Evolutionary conservation across 2,888 invertebrate genomes (phyloP), one percentile per base, ranked within the genome.

Genomic region (Mamestra brassicae): DNA sequence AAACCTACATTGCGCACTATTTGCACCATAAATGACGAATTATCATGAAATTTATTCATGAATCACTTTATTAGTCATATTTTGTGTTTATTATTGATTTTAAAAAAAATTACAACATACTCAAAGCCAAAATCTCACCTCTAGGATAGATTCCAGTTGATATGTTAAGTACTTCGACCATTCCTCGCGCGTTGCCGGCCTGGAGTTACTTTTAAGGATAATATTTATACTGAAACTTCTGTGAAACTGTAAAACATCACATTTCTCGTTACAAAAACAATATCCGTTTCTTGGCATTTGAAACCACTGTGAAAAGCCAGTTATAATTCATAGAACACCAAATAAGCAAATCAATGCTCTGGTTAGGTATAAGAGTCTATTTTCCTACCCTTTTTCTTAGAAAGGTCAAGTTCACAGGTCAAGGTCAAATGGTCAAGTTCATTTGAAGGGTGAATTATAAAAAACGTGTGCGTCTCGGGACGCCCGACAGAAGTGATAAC

Each of bases 81-180:
- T 34, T 34, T 50, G 65, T 52, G 26, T 55, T 65, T 45, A 55
- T 54, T 71, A 79, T 54, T 4, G 58, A 54, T 55, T 45, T 57
- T 34, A 0, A 1, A 1, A 38, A 38, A 38, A 4, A 38, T 38
- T 38, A 42, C 6, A 6, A 34, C 26, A 50, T 60, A 17, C 13
- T 60, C 1, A 52, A 50, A 78, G 62, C 62, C 26, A 34, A 17
- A 77, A 6, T 13, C 61, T 92, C 81, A 94, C 97, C 97, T 90
- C 97, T 97, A 50, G 98, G 97, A 90, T 98, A 98, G 86, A 98
- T 98, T 65, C 98, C 98, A 4, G 98, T 98, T 0, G 98, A 99
- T 52, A 98, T 97, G 91, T 99, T 99, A 64, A 98, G 97, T 34
- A 98, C 97, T 90, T 98, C 97, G 2, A 99, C 97, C 94, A 98